These are phyloP conservation scores for Penaeus monodon DNA, from an alignment of 2,888 invertebrate genomes.

Conservation along the genomic window DNA sequence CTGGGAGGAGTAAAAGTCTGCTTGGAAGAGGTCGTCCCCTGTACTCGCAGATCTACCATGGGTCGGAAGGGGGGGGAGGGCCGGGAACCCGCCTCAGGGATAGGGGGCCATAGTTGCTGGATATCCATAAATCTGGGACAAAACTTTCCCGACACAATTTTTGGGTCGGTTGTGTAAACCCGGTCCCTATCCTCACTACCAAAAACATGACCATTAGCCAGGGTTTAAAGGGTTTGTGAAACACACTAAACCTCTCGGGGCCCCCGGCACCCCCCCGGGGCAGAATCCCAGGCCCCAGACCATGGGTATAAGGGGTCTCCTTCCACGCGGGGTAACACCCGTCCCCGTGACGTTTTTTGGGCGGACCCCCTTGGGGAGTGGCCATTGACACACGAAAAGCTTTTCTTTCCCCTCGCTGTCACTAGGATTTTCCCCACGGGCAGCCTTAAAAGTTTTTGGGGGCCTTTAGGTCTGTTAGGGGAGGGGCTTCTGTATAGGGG, in stretches of 20 bases:
- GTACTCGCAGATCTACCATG: conserved; percentile 25
- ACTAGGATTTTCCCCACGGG: conserved; percentile 57
- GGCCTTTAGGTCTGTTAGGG: conserved; percentile 61
- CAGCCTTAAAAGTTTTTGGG: conserved; percentile 30
- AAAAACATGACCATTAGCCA: conserved; percentile 48
- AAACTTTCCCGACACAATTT: conserved; percentile 29
- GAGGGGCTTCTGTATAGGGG: conserved; percentile 65
- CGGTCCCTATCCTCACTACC: conserved; percentile 42
- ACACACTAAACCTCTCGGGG: conserved; percentile 23
- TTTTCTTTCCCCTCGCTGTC: conserved; percentile 56
- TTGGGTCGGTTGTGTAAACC: conserved; percentile 54
- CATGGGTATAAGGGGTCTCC: conserved; percentile 63
- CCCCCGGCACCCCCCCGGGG: conserved; percentile 3
- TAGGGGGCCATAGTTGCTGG: conserved; percentile 64
- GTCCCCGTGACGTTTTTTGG: conserved; percentile 44
- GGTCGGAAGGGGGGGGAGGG: neutral
- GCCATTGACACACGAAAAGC: conserved; percentile 56
- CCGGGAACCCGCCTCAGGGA: conserved; percentile 52
- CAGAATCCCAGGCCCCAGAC: conserved; percentile 57
- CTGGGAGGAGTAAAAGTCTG: conserved; percentile 25
- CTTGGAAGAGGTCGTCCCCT: conserved; percentile 19
- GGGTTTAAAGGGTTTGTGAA: conserved; percentile 63
- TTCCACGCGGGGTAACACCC: conserved; percentile 62
- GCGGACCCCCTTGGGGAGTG: conserved; percentile 48
- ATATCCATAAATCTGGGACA: conserved; percentile 63